Evolutionary conservation across 2,797 vertebrate species (phyloP), one percentile per base, ranked within the genome.

Genomic region (Intellagama lesueurii): DNA sequence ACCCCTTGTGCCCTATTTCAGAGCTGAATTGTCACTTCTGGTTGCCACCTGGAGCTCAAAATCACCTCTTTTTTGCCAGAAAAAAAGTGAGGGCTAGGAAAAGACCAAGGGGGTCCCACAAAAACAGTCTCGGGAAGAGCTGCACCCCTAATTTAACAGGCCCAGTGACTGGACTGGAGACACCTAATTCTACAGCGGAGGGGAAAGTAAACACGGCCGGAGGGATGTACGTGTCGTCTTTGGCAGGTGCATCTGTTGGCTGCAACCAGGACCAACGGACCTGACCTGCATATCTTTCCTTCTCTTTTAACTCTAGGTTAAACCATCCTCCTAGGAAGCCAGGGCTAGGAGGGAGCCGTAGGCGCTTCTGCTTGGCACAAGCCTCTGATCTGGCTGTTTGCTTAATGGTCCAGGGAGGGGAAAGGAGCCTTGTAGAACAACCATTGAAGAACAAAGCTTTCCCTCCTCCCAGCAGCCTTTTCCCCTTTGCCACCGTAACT

Each of bases 321-420:
- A 77, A n/a, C 3, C 56, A 47, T 86, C 60, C 35, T n/a, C 73
- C 35, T 44, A 24, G n/a, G 6, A 28, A 11, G 24, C 4, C 16
- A 19, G 3, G 8, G 73, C 35, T 24, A 6, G 40, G 40, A 1
- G 19, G 64, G 19, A 3, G 30, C 30, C 30, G 11, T 17, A 9
- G 5, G 4, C 16, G 17, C 44, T 56, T 19, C 35, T 11, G 28
- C 76, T 64, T 64, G 35, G 52, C 76, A 14, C 0, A 79, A 30
- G 44, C 22, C 26, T 85, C 87, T n/a, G 47, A 85, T 64, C 75
- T 79, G 52, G 28, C 11, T 84, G 47, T 89, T 72, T 89, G 49
- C 68, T 89, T 56, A 79, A 30, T 28, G 52, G 75, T 75, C 32
- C 66, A 14, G 70, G 66, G 66, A 72, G 60, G 12, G 47, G 70